Evolutionary conservation across 2,797 vertebrate species (phyloP).

Genomic region (Menidia menidia): DNA sequence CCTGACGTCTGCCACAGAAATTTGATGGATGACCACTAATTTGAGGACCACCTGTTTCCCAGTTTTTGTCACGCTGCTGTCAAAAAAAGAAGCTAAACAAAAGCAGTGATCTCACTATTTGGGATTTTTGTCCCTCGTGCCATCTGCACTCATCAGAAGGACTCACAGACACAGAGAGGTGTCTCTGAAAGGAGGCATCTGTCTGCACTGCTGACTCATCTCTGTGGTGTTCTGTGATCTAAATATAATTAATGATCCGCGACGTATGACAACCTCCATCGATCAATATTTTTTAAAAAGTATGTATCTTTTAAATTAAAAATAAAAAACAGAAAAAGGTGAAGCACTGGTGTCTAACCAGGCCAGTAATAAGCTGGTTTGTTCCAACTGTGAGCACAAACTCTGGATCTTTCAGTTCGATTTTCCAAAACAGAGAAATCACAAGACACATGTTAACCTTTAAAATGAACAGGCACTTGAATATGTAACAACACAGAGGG

Average conservation of each 20-base stretch:
- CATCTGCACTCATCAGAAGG: constrained; percentile 70
- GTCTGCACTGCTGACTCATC: constrained; percentile 17
- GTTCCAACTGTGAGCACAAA: constrained; percentile 51
- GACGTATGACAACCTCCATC: constrained; percentile 27
- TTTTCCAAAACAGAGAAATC: constrained; percentile 48
- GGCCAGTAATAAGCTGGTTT: constrained; percentile 66
- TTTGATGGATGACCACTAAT: constrained; percentile 48
- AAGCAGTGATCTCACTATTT: constrained; percentile 54
- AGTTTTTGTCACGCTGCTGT: constrained; percentile 26
- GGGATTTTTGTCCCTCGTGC: constrained; percentile 51
- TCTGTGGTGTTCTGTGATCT: constrained; percentile 38
- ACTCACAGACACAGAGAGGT: constrained; percentile 14
- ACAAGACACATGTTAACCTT: constrained; percentile 15
- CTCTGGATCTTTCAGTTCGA: constrained; percentile 21
- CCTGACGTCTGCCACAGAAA: constrained; percentile 22
- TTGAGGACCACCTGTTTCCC: constrained; percentile 63
- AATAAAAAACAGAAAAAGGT: constrained; percentile 23
- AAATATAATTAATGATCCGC: constrained; percentile 21
- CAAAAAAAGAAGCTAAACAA: constrained; percentile 62
- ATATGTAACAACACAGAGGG: constrained; percentile 13
- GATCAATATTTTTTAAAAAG: constrained; percentile 52
- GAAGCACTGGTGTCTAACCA: constrained; percentile 32
- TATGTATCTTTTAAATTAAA: constrained; percentile 15
- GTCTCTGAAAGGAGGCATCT: constrained; percentile 54
- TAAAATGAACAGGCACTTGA: constrained; percentile 7